Base-by-base conservation (phyloP, 2,113 vertebrate genomes). In the Cryptoleucopteryx plumbea region DNA sequence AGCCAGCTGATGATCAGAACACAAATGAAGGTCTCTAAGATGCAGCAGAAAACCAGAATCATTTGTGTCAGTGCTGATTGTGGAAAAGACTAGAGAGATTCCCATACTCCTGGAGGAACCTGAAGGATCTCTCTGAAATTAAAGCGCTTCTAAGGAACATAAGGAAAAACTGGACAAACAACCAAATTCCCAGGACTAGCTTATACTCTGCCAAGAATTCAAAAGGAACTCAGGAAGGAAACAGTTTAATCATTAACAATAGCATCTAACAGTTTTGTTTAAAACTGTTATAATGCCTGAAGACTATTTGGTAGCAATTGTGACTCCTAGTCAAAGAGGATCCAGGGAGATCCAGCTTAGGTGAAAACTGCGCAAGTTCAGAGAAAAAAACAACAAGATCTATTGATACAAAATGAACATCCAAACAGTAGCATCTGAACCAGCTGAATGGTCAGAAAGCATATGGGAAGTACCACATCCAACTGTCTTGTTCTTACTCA, bases 141-240 rank as follows among this genome's bases (percentile, higher is more conserved):
- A 29, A 66, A 53, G 19, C 0, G 0, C 3, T 42, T 82, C 31
- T n/a, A 43, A 56, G n/a, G 14, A 70, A n/a, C 16, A 14, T 3
- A 38, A 45, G 10, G 6, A 29, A 78, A 61, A 84, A 43, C 2
- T 17, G 17, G 45, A 53, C 10, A 16, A 68, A 59, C 10, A 7
- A 13, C 27, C 21, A 47, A 13, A 58, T 53, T 68, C 8, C 50
- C 48, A 71, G 31, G 12, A 66, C 7, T 47, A 36, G 27, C 12
- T 71, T 36, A 15, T 36, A 8, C 13, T 74, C 27, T 38, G 47
- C 15, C 62, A 71, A 66, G 31, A 82, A 61, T 43, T 70, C 18
- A 36, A 16, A 65, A 75, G 11, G 3, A 93, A 45, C 19, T 45
- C 25, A 2, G 12, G 6, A 5, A 10, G 4, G 6, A 82, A 80